Conservation (phyloP, 2,797 vertebrate species). For the Pseudotriccus pelzelni region DNA sequence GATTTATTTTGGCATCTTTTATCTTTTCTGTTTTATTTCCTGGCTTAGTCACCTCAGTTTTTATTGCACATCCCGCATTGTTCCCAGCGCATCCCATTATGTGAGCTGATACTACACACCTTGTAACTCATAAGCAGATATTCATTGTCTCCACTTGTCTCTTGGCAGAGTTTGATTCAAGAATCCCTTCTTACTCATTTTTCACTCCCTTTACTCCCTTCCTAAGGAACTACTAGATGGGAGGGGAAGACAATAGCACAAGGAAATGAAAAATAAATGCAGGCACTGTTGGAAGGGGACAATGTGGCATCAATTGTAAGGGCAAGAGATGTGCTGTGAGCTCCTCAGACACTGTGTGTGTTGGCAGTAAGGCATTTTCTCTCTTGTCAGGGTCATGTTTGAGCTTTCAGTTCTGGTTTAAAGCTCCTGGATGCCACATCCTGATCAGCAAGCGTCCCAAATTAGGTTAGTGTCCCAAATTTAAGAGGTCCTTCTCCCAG, state of each 20-base stretch:
- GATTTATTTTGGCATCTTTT: not conserved
- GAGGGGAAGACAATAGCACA: not conserved
- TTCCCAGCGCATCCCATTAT: not conserved
- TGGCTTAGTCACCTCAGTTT: not conserved
- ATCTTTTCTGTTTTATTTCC: not conserved
- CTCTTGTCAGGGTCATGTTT: not conserved
- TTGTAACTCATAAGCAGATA: conserved; percentile 16
- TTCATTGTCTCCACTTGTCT: conserved; percentile 5
- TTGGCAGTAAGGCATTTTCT: not conserved
- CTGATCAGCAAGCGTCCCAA: not conserved
- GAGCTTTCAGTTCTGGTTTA: not conserved
- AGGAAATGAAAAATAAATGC: not conserved
- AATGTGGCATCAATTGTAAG: not conserved
- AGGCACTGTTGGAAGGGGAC: not conserved
- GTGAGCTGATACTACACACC: not conserved
- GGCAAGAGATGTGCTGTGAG: not conserved
- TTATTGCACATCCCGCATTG: not conserved
- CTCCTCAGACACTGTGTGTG: not conserved
- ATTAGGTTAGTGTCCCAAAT: not conserved
- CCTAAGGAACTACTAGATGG: not conserved
- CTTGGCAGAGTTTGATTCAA: not conserved
- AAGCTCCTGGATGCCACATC: not conserved
- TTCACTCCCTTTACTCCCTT: not conserved
- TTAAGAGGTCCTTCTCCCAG: not conserved
- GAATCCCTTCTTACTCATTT: not conserved